These are phyloP conservation scores for Martes martes DNA, from an alignment of 2,113 vertebrate species.

Conservation along the genomic window DNA sequence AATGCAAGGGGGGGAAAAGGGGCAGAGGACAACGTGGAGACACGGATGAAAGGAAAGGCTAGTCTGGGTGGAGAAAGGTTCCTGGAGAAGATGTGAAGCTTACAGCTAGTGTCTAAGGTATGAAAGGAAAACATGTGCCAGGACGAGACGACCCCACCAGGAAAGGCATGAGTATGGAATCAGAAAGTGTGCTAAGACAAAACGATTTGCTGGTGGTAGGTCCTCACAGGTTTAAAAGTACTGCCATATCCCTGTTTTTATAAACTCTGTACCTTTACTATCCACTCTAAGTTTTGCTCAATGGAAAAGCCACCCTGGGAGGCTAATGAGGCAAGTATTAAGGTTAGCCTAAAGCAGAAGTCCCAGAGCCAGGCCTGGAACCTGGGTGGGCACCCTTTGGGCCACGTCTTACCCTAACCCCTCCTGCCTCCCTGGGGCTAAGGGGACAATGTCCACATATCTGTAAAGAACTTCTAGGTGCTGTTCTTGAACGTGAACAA, in stretches of 20 bases:
- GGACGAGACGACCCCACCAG: background rate
- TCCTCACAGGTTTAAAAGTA: background rate
- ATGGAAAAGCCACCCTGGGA: background rate
- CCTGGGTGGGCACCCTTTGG: rapidly evolving
- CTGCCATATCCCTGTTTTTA: background rate
- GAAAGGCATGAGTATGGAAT: no score
- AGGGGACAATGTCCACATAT: background rate
- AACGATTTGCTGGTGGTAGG: background rate
- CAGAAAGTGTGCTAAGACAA: background rate
- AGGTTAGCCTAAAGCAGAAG: background rate
- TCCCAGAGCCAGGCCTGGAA: background rate
- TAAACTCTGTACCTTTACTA: background rate
- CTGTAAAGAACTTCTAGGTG: background rate
- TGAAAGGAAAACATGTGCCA: background rate
- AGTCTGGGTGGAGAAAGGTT: background rate
- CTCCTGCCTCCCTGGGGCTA: background rate
- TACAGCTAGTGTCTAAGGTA: rapidly evolving
- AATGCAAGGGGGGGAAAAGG: background rate
- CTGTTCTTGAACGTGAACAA: background rate
- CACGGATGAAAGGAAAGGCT: background rate
- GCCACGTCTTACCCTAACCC: rapidly evolving
- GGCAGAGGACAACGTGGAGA: background rate
- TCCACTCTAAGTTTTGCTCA: background rate
- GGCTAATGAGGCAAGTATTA: background rate
- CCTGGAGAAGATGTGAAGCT: background rate